Percentiles rank a stretch among this genome's conserved stretches.
phyloP scores from a whole-genome alignment of 2,113 vertebrate genomes.

The Sinosuthora webbiana region DNA sequence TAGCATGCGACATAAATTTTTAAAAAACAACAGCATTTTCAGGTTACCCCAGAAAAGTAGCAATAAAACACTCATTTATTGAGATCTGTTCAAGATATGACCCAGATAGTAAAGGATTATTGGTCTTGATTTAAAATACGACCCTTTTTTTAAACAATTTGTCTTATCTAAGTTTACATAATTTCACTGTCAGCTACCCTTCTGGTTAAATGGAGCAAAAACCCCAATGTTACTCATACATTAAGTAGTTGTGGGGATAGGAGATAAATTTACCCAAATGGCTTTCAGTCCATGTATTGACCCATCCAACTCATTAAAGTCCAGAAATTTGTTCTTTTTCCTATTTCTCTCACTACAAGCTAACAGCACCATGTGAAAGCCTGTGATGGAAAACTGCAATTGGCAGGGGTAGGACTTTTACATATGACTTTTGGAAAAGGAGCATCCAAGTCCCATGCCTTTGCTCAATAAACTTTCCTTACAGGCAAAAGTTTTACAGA shows the following conservation, averaged over 20 bases:
- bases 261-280: not conserved
- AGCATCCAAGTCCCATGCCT: not conserved
- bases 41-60: not conserved
- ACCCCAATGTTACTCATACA: accelerated
- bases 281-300: not conserved
- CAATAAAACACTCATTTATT: not conserved
- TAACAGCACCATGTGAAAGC: not conserved
- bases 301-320: not conserved
- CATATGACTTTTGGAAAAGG: not conserved
- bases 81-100: not conserved
- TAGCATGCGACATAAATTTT: not conserved
- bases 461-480: not conserved
- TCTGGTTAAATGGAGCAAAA: not conserved
- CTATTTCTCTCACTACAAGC: not conserved
- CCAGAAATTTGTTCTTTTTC: not conserved
- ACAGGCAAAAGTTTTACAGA: not conserved
- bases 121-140: not conserved
- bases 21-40: not conserved
- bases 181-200: not conserved
- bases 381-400: not conserved
- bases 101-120: not conserved
- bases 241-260: not conserved
- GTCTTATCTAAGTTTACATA: not conserved
- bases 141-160: not conserved
- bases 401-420: not conserved